A percentile compares a stretch with the other conserved stretches of the same genome.
phyloP scores from a whole-genome alignment of 30 jellyfish, hydroid and myxozoan species.

The Phacellophora camtschatica region DNA sequence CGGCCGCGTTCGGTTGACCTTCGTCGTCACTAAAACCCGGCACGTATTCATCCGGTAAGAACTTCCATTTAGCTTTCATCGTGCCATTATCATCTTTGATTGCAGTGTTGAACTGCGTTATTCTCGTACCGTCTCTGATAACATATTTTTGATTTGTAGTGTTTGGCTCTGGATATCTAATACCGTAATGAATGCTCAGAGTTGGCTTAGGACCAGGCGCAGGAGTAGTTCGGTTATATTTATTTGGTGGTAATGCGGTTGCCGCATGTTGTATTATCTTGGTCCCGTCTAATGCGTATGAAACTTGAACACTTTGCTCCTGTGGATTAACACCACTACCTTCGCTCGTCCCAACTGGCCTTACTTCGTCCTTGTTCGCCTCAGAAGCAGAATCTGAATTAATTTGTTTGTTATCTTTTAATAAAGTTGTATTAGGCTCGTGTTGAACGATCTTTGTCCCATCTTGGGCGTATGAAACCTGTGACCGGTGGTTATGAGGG shows the following conservation, averaged over 20 bases:
- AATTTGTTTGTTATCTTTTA: background rate
- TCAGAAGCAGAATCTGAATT: background rate
- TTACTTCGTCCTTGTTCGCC: background rate
- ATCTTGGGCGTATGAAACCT: constrained; percentile 54
- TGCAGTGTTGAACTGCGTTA: constrained; percentile 77
- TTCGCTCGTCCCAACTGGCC: background rate
- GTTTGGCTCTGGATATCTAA: constrained; percentile 63
- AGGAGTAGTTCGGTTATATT: constrained; percentile 42
- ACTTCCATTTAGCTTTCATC: constrained; percentile 49
- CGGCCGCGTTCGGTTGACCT: constrained; percentile 71
- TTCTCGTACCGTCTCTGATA: constrained; percentile 53
- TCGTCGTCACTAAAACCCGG: constrained; percentile 68
- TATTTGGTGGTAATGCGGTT: constrained; percentile 40
- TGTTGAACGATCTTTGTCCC: constrained; percentile 39
- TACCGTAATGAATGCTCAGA: constrained; percentile 15
- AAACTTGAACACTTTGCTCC: constrained; percentile 35
- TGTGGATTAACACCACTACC: background rate
- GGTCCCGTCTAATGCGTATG: constrained; percentile 71
- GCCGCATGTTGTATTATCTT: constrained; percentile 66
- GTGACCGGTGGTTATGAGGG: constrained; percentile 25
- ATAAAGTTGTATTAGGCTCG: constrained; percentile 1
- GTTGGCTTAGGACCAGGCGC: constrained; percentile 40
- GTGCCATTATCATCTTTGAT: constrained; percentile 47
- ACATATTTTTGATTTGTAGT: constrained; percentile 30
- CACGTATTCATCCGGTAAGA: constrained; percentile 52